A percentile compares a stretch with the other conserved stretches of the same genome.
Evolutionary conservation across 2,888 invertebrate genomes (phyloP).

Genomic region (Polyommatus icarus): DNA sequence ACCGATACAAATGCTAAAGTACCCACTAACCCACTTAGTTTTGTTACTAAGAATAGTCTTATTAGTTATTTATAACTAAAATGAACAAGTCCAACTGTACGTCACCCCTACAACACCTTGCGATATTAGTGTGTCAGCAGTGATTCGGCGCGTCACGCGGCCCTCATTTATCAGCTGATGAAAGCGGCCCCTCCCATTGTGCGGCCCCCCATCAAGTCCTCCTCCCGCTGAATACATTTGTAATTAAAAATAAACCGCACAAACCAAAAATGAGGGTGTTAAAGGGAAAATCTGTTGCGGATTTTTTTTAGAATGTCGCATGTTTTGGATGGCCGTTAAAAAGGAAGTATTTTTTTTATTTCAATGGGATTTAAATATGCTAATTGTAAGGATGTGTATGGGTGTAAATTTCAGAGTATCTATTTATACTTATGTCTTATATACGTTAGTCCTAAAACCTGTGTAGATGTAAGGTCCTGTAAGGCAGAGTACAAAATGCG

Average conservation of each 20-base stretch:
- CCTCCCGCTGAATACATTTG: conserved; percentile 6
- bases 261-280: background rate
- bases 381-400: too few relatives aligned
- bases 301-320: background rate
- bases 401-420: too few relatives aligned
- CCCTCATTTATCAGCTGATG: conserved; percentile 59
- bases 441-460: too few relatives aligned
- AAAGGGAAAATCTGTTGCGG: conserved; percentile 5
- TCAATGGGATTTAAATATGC: too few relatives aligned
- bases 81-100: background rate
- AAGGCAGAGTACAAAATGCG: too few relatives aligned
- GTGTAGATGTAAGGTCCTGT: too few relatives aligned
- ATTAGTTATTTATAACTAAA: background rate
- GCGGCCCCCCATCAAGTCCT: background rate
- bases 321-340: background rate
- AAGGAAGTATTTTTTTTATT: too few relatives aligned
- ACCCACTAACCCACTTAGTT: too few relatives aligned
- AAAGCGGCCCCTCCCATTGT: conserved; percentile 46
- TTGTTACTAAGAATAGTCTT: too few relatives aligned
- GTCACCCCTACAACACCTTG: conserved; percentile 11
- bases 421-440: too few relatives aligned
- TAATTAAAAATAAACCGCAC: conserved; percentile 13
- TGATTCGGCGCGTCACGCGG: conserved; percentile 62
- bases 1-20: too few relatives aligned
- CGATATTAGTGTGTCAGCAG: conserved; percentile 36